Percentiles rank a stretch among this genome's conserved stretches.
These are phyloP conservation scores for Drosophila kanapiae DNA, from an alignment of 1,140 invertebrate species.

Conservation along the genomic window DNA sequence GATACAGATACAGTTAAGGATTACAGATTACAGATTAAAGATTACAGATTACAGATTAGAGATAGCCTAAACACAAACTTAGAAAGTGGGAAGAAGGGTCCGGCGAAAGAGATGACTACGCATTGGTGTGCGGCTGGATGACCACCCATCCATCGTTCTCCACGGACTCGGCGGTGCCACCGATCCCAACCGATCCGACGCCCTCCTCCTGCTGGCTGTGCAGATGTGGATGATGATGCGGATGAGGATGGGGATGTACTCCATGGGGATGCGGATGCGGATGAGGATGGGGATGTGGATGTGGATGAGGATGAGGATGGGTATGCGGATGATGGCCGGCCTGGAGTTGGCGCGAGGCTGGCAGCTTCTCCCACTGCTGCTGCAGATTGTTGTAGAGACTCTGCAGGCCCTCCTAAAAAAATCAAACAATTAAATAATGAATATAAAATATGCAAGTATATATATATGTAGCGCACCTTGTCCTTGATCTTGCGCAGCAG, in stretches of 20 bases:
- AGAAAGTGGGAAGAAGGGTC: conserved; percentile 11
- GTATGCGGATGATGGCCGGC: conserved; percentile 13
- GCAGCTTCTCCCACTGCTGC: conserved; percentile 67
- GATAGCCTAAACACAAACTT: conserved; percentile 30
- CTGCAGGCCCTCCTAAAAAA: conserved; percentile 62
- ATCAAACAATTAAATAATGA: not conserved
- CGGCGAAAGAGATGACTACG: conserved; percentile 35
- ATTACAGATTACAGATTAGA: conserved; percentile 13
- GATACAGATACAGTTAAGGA: conserved; percentile 19
- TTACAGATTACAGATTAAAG: conserved; percentile 23
- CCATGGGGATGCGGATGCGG: not conserved
- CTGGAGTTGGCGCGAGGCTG: conserved; percentile 48
- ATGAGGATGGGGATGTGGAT: not conserved
- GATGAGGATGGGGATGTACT: conserved; percentile 3
- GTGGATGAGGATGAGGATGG: not conserved
- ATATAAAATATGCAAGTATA: not conserved
- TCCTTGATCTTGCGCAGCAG: conserved; percentile 76
- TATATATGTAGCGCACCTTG: conserved; percentile 20
- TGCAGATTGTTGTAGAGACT: conserved; percentile 75
- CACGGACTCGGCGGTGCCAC: conserved; percentile 33
- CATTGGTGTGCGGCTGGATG: conserved; percentile 61
- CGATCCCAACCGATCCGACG: not conserved
- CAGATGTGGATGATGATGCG: conserved; percentile 5
- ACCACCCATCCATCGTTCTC: conserved; percentile 72
- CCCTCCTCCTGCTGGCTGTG: conserved; percentile 24